Evolutionary conservation across 1,140 invertebrate species (phyloP).

Genomic region (Dreissena polymorpha): DNA sequence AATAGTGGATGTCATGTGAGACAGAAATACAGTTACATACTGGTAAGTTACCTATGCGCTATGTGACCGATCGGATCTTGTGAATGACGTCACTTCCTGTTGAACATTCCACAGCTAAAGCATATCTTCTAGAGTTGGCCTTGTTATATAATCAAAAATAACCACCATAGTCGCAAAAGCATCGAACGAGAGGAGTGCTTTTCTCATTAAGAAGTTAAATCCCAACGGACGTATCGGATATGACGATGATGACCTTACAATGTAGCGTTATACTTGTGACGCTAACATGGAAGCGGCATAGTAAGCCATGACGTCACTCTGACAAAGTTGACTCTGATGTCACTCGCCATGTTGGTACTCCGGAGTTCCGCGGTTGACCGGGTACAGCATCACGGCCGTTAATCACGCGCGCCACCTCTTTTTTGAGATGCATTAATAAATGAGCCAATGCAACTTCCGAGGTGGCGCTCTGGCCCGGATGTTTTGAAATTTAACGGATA

Average conservation of each 20-base stretch:
- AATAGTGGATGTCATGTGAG: background rate
- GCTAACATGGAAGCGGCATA: background rate
- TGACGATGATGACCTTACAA: constrained; percentile 14
- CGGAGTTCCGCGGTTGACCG: constrained; percentile 41
- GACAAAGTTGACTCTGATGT: constrained; percentile 58
- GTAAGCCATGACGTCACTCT: constrained; percentile 41
- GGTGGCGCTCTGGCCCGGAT: no score
- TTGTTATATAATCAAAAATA: constrained; percentile 17
- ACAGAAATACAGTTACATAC: background rate
- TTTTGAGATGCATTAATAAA: no score
- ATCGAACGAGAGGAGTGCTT: constrained; percentile 61
- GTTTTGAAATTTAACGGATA: no score
- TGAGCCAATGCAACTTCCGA: no score
- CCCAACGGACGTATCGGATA: constrained; percentile 2
- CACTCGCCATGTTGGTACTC: constrained; percentile 61
- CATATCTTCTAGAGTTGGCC: constrained; percentile 4
- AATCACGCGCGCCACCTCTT: no score
- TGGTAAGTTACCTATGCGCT: constrained; percentile 19
- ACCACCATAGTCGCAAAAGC: constrained; percentile 54
- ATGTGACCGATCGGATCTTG: background rate
- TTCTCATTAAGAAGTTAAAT: background rate
- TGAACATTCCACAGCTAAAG: constrained; percentile 14
- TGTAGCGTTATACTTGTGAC: constrained; percentile 47
- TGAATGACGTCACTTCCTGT: constrained; percentile 27
- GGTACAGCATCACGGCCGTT: no score